Evolutionary conservation across 37 sponge, comb jelly and placozoan genomes (phyloP).

Genomic region (Oopsacas minuta): DNA sequence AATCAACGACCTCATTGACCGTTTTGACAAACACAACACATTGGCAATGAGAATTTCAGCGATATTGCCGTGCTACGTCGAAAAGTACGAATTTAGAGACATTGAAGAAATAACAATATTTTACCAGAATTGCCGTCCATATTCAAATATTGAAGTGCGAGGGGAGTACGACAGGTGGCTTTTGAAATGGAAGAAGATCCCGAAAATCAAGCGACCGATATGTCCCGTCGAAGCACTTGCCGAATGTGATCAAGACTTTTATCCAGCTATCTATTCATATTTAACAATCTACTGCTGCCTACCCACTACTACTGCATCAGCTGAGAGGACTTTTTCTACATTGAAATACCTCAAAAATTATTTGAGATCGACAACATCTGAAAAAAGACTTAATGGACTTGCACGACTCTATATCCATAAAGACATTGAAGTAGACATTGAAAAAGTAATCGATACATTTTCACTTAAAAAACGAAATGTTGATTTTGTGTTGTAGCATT

Average conservation of each 20-base stretch:
- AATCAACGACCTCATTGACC: slow-evolving; percentile 14
- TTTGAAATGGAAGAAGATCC: slow-evolving; percentile 13
- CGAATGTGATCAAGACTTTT: slow-evolving; percentile 16
- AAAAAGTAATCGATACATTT: neutral
- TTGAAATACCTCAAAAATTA: neutral
- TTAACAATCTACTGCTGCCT: slow-evolving; percentile 14
- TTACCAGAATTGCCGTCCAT: slow-evolving; percentile 4
- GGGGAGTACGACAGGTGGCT: neutral
- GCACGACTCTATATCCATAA: neutral
- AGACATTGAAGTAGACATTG: too few relatives aligned
- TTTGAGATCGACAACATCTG: neutral
- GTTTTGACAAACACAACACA: slow-evolving; percentile 15
- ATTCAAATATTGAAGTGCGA: slow-evolving; percentile 8
- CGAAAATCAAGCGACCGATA: neutral
- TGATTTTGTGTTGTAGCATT: neutral
- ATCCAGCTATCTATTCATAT: slow-evolving; percentile 8
- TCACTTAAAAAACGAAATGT: neutral
- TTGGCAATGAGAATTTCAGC: neutral
- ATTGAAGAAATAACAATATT: slow-evolving; percentile 11
- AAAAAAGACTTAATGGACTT: neutral
- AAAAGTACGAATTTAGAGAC: neutral
- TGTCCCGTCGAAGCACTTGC: slow-evolving; percentile 17
- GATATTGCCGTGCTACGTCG: neutral
- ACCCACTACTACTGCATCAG: slow-evolving; percentile 15
- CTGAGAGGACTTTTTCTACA: neutral